Base-by-base conservation (phyloP, 2,888 invertebrate species). In the Zonitis immaculata region DNA sequence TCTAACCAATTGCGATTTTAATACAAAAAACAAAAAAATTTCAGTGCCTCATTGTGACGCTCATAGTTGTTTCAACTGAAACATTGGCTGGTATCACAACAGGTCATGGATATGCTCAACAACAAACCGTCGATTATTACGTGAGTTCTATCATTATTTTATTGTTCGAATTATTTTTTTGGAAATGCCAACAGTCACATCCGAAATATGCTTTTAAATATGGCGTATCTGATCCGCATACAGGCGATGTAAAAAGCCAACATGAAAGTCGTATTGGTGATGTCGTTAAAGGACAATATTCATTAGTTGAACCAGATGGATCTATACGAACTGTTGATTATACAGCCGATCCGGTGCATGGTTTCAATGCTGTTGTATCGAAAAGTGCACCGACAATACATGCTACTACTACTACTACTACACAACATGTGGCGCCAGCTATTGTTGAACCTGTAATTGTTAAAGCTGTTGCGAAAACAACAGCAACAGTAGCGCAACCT, bases 171-270 rank as follows among this genome's bases (percentile, higher is more conserved):
- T 22, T n/a, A n/a, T n/a, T n/a, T n/a, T n/a, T 22, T 22, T 22
- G 22, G 3, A 22, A 22, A 22, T 22, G 3, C 5, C 22, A 5
- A 3, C 73, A 83, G 82, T 75, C 81, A 1, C 76, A 80, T 58
- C 82, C 83, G 6, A 81, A 81, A 70, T 83, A 83, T 63, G 76
- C 79, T 42, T 82, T 80, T 64, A 82, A 82, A 68, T 83, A 83
- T 63, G 76, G 82, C 30, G 83, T 83, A n/a, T 79, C 79, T 6
- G 83, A 83, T 66, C 82, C 82, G 2, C 79, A 80, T 59, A 83
- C 83, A 12, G 83, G 83, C 20, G 83, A 83, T 64, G 78, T 80
- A 64, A 83, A 83, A 66, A 76, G 77, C 2, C 82, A 83, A 61
- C 81, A 81, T 76, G 83, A 83, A 67, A 77, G 77, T 28, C 75